These are phyloP conservation scores for Ptyas mucosa DNA, from an alignment of 2,113 vertebrate genomes.

Conservation along the genomic window DNA sequence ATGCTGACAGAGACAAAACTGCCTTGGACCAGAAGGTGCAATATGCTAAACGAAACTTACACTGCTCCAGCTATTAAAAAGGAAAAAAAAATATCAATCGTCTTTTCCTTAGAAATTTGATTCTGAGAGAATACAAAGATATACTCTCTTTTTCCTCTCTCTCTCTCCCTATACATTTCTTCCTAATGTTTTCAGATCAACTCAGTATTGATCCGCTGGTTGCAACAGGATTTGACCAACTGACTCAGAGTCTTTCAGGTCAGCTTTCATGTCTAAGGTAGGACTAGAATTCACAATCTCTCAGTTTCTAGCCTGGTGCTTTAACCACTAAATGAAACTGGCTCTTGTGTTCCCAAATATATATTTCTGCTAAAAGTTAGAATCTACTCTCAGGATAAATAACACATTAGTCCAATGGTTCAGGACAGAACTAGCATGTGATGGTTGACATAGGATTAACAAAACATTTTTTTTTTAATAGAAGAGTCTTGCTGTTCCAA, in stretches of 20 bases:
- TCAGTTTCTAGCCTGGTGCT: not conserved
- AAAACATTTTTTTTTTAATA: not conserved
- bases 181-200: not conserved
- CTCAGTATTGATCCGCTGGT: not conserved
- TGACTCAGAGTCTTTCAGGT: not conserved
- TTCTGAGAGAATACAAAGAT: not conserved
- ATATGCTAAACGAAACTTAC: conserved; percentile 1
- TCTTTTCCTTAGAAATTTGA: not conserved
- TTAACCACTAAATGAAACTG: not conserved
- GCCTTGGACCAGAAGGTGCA: not conserved
- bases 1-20: conserved; percentile 2
- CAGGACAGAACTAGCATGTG: not conserved
- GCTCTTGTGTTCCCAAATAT: not conserved
- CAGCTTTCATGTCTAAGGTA: not conserved
- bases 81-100: not conserved
- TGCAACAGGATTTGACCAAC: not conserved
- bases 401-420: not conserved
- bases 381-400: not conserved
- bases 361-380: not conserved
- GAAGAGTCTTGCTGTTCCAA: not conserved
- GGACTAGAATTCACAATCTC: not conserved
- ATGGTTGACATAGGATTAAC: not conserved
- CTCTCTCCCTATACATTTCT: not conserved
- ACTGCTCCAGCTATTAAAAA: not conserved
- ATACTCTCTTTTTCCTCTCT: not conserved